Evolutionary conservation across 1,140 invertebrate genomes (phyloP).

Genomic region (Metopolophium dirhodum): DNA sequence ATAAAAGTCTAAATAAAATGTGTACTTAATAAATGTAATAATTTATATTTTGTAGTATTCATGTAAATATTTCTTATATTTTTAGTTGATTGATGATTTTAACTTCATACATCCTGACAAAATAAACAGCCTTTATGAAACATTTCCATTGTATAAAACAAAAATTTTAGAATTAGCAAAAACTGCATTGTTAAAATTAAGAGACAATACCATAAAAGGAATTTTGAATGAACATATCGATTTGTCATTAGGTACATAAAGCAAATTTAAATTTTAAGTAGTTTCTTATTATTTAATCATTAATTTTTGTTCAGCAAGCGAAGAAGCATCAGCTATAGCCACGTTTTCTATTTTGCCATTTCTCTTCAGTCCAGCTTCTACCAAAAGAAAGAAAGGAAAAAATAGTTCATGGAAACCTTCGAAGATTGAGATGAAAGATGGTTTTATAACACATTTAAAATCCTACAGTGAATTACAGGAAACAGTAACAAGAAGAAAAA

Average conservation of each 20-base stretch:
- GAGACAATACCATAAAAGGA: background rate
- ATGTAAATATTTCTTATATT: background rate
- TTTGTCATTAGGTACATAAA: background rate
- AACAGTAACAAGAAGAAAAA: conserved; percentile 5
- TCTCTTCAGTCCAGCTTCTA: background rate
- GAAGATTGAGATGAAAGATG: conserved; percentile 11
- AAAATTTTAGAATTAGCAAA: background rate
- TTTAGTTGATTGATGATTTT: background rate
- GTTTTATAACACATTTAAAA: conserved; percentile 10
- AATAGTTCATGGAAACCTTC: background rate
- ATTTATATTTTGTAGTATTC: background rate
- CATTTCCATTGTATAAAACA: background rate
- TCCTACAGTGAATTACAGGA: background rate
- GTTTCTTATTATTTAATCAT: background rate
- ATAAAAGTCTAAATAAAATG: too few species aligned
- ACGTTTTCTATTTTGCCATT: background rate
- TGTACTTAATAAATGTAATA: background rate
- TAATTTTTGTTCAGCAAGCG: background rate
- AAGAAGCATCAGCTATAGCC: conserved; percentile 1
- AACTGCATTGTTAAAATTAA: background rate
- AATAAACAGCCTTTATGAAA: background rate
- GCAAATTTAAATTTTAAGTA: background rate
- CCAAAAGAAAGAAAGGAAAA: too few species aligned
- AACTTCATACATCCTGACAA: background rate
- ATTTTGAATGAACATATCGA: background rate